Evolutionary conservation across 1,140 invertebrate species (phyloP).

Genomic region (Condylostylus longicornis): DNA sequence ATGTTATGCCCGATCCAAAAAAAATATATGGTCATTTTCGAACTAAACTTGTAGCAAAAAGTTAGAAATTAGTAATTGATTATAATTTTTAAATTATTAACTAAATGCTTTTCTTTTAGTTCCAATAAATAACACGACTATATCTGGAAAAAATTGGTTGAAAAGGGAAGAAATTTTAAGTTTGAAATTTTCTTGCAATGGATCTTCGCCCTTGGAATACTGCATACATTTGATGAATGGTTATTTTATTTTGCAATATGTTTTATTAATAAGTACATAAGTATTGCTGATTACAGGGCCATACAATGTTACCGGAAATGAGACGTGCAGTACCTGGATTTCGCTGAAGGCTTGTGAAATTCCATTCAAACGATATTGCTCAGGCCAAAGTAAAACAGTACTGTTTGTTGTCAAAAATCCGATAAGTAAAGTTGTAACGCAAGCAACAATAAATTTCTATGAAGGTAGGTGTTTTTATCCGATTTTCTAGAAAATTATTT

Average conservation of each 20-base stretch:
- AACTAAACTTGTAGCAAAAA: slow-evolving; percentile 42
- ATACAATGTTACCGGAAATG: slow-evolving; percentile 65
- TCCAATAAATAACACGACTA: slow-evolving; percentile 46
- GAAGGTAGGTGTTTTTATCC: slow-evolving; percentile 42
- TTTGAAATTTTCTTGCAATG: slow-evolving; percentile 52
- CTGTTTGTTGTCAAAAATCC: slow-evolving; percentile 60
- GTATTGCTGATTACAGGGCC: slow-evolving; percentile 35
- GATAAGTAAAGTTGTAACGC: slow-evolving; percentile 47
- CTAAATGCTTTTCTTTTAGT: slow-evolving; percentile 35
- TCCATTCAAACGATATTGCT: slow-evolving; percentile 47
- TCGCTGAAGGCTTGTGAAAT: slow-evolving; percentile 41
- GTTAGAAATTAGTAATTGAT: slow-evolving; percentile 29
- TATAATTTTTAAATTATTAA: slow-evolving; percentile 4
- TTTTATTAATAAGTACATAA: slow-evolving; percentile 1
- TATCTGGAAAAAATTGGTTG: slow-evolving; percentile 61
- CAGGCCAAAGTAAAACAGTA: slow-evolving; percentile 41
- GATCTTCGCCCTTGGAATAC: slow-evolving; percentile 50
- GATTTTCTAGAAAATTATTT: neutral
- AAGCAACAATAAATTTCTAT: slow-evolving; percentile 61
- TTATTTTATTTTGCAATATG: slow-evolving; percentile 1
- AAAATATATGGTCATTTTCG: slow-evolving; percentile 59
- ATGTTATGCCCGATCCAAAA: slow-evolving; percentile 43
- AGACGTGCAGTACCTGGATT: slow-evolving; percentile 41
- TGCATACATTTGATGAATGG: slow-evolving; percentile 39
- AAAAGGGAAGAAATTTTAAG: slow-evolving; percentile 60